Percentiles rank a stretch among this genome's conserved stretches.
These are phyloP conservation scores for Drosophila kepulauana DNA, from an alignment of 1,140 invertebrate genomes.

Conservation along the genomic window DNA sequence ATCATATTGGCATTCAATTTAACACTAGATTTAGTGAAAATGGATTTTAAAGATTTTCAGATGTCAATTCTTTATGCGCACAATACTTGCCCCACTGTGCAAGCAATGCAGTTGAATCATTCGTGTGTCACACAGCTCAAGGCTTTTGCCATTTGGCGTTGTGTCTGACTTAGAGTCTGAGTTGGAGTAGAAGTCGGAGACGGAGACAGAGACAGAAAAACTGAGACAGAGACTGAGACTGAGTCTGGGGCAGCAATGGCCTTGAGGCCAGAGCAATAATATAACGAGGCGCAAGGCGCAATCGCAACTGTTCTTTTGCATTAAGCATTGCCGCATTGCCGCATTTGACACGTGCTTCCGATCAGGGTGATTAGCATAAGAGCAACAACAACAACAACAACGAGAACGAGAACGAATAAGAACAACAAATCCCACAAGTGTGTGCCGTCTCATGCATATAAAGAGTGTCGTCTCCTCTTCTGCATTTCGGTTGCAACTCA, in stretches of 20 bases:
- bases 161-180: too few species aligned
- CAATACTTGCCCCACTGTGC: neutral
- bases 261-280: conserved; percentile 16
- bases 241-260: conserved; percentile 26
- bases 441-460: conserved; percentile 74
- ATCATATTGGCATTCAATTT: too few species aligned
- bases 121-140: conserved; percentile 3
- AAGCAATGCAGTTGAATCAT: neutral
- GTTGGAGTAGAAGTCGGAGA: too few species aligned
- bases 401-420: conserved; percentile 1
- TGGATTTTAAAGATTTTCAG: too few species aligned
- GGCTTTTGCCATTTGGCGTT: conserved; percentile 2
- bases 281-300: conserved; percentile 5
- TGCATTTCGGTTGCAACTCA: conserved; percentile 38
- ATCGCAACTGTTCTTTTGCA: conserved; percentile 51
- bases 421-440: conserved; percentile 74
- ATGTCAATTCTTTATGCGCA: neutral
- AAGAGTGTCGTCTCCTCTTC: conserved; percentile 41
- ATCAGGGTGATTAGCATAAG: conserved; percentile 70
- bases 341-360: conserved; percentile 82
- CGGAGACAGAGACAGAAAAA: neutral
- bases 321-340: conserved; percentile 48
- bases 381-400: conserved; percentile 26
- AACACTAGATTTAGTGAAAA: too few species aligned
- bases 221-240: neutral